Percentiles rank a stretch among this genome's conserved stretches.
phyloP scores from a whole-genome alignment of 2,113 vertebrate species.

The Thamnaconus septentrionalis region DNA sequence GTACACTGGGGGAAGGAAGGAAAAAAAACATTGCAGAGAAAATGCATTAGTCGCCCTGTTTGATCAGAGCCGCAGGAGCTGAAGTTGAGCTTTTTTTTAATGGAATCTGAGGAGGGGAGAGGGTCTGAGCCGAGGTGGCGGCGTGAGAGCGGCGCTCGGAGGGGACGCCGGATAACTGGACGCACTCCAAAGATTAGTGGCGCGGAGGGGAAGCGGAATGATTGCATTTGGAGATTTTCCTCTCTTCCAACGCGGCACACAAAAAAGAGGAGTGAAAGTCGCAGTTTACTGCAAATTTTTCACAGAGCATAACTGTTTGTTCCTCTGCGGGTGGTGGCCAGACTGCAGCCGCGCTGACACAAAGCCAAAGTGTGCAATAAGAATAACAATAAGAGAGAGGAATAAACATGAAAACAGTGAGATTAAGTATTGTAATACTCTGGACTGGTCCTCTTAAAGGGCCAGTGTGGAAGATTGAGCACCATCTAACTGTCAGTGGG shows the following conservation, averaged over 20 bases:
- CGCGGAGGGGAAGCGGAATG: constrained; percentile 60
- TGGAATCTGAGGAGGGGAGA: constrained; percentile 71
- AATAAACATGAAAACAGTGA: too few relatives aligned
- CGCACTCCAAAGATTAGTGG: constrained; percentile 67
- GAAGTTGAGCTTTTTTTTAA: constrained; percentile 76
- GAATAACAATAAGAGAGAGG: too few relatives aligned
- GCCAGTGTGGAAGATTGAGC: too few relatives aligned
- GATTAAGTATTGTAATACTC: too few relatives aligned
- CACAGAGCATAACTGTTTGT: constrained; percentile 25
- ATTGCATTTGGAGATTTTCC: constrained; percentile 67
- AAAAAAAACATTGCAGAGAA: constrained; percentile 53
- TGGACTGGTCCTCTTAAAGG: too few relatives aligned
- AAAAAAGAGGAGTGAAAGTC: constrained; percentile 38
- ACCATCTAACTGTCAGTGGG: too few relatives aligned
- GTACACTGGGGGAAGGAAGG: constrained; percentile 54
- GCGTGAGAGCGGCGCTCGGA: constrained; percentile 63
- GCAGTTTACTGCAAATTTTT: constrained; percentile 18
- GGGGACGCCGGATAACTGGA: constrained; percentile 60
- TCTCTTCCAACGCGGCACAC: constrained; percentile 55
- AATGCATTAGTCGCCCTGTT: constrained; percentile 73
- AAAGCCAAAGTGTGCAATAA: too few relatives aligned
- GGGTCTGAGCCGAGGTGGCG: constrained; percentile 42
- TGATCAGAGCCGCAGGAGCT: constrained; percentile 73
- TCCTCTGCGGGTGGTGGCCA: not conserved
- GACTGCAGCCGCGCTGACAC: not conserved